These are phyloP conservation scores for Oasisia sp. DNA, from an alignment of 2,888 invertebrate genomes.

Conservation along the genomic window DNA sequence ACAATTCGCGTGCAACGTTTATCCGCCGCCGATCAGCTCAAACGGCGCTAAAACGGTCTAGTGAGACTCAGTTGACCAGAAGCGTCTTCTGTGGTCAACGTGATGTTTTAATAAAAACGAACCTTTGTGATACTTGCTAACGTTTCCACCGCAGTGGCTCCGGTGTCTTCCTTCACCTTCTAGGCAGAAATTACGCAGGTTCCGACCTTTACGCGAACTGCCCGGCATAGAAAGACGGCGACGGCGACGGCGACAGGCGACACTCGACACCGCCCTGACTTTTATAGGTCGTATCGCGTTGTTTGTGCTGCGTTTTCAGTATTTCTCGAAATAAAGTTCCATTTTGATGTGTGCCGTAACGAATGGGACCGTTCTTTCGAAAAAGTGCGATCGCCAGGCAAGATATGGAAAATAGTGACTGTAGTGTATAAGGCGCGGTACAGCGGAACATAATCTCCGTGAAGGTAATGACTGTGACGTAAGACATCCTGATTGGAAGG, in stretches of 20 bases:
- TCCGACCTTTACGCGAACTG: neutral
- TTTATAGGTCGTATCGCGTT: neutral
- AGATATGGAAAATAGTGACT: no score
- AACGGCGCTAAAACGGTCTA: neutral
- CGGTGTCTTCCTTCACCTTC: neutral
- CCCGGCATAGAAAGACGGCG: neutral
- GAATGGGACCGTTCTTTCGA: neutral
- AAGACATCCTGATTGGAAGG: no score
- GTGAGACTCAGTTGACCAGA: neutral
- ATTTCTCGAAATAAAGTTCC: neutral
- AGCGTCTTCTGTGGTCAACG: neutral
- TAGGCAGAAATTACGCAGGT: neutral
- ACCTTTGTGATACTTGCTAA: neutral
- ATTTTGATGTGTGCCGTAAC: neutral
- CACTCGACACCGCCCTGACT: no score
- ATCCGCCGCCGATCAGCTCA: neutral
- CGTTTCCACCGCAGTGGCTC: neutral
- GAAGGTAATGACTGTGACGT: no score
- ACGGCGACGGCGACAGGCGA: no score
- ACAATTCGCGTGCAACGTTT: no score
- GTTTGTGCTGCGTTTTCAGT: neutral
- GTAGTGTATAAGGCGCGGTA: no score
- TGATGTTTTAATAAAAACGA: neutral
- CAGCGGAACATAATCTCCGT: no score
- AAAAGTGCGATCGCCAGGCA: no score